phyloP scores from a whole-genome alignment of 2,113 vertebrate species.

The Tenebrosternarchus preto region DNA sequence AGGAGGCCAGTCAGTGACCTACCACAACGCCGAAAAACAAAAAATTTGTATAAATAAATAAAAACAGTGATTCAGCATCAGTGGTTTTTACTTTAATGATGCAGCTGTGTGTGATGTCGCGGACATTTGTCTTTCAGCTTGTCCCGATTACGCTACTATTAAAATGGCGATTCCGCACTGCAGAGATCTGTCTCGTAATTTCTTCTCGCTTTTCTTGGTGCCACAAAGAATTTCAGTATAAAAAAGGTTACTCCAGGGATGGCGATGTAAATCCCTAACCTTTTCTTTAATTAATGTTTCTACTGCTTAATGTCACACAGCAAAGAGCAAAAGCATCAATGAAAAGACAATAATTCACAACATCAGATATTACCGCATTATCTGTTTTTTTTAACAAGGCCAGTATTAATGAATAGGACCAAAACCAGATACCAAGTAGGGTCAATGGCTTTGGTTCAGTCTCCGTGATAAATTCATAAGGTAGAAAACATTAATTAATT shows the following conservation, averaged over 20 bases:
- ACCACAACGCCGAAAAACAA: too few relatives aligned
- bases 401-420: not conserved
- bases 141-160: not conserved
- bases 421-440: not conserved
- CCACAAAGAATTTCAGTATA: not conserved
- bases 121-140: conserved; percentile 4
- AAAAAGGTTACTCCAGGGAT: not conserved
- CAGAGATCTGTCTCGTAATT: not conserved
- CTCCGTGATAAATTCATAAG: not conserved
- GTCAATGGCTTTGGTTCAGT: not conserved
- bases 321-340: not conserved
- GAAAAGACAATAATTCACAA: not conserved
- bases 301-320: not conserved
- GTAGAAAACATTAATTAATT: not conserved
- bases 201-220: not conserved
- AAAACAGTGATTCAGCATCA: not conserved
- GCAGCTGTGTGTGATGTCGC: not conserved
- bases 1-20: conserved; percentile 20
- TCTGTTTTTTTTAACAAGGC: not conserved
- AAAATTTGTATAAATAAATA: too few relatives aligned
- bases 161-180: not conserved
- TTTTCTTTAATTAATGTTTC: conserved; percentile 1
- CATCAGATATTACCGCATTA: not conserved
- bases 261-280: not conserved
- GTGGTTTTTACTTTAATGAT: not conserved